Base-by-base conservation (phyloP, 2,888 invertebrate genomes). In the Ferdinandea cuprea region DNA sequence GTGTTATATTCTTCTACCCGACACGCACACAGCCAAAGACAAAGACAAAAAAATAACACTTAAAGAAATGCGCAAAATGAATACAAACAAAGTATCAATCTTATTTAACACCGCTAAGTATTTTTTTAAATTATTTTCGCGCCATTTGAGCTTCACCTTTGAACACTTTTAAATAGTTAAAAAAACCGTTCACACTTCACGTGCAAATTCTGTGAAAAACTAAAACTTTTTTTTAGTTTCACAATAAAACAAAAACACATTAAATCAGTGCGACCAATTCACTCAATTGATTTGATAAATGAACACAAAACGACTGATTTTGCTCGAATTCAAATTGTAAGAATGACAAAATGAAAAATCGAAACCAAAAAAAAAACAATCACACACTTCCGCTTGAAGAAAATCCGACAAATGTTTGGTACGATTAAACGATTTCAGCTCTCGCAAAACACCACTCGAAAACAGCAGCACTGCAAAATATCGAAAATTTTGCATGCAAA, bases 401-500 rank as follows among this genome's bases (percentile, higher is more conserved):
- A 63, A 56, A 59, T 50, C 21, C 63, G 58, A 46, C 37, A 15
- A 37, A 44, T 15, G 28, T 9, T 56, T 30, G 44, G 35, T 13
- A 21, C 37, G 37, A 28, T 61, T 40, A 42, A 52, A 72, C 72
- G 73, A 56, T 66, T 37, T 65, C 9, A 56, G 50, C 19, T 71
- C 69, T 28, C 15, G 32, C 44, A 32, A 50, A 63, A 37, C 48
- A 59, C 54, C 48, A 59, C 54, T 80, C 71, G 77, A 77, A 77
- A 83, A 61, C 68, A 56, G 72, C 83, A 78, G 71, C 74, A 83
- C 72, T 83, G 83, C 83, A 78, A 69, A 84, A 81, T 85, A 76
- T 85, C 69, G 85, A 85, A 86, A 86, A 80, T 85, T 85, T 86
- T 85, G 86, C 86, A 86, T 86, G 85, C 86, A 86, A 86, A 86